Base-by-base conservation (phyloP, 2,113 vertebrate species). In the Chamaetylas fuelleborni region DNA sequence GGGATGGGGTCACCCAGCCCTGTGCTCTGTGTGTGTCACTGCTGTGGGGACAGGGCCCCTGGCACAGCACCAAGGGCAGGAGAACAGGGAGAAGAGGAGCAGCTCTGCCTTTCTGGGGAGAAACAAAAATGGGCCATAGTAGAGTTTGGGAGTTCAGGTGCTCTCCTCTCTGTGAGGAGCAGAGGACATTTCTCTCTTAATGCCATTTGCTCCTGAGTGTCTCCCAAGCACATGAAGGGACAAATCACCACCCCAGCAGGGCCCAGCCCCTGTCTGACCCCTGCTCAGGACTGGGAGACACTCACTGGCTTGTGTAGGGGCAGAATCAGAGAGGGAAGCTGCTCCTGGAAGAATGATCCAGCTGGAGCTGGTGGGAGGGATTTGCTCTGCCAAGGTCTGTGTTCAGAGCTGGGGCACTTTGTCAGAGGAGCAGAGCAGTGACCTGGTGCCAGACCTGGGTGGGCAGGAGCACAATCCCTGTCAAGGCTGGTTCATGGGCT, bases 1-100 rank as follows among this genome's bases (percentile, higher is more conserved):
- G 34, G 64, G 76, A 16, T 6, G 0, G 9, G n/a, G 19, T 12
- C 57, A 50, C 25, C 2, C 0, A 0, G 56, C 36, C 43, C 31
- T 0, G 0, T 10, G 73, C 29, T 11, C 4, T 0, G 0, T 1
- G 6, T 36, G 64, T 11, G 6, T 8, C 40, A 7, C 64, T 29
- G 34, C 60, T 70, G 24, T n/a, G 5, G 71, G 47, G 70, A n/a
- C 56, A 12, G 66, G 66, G 19, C 14, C 43, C 24, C 13, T 19
- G 19, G 8, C 28, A 24, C 85, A 89, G 43, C 38, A 22, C 48
- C 43, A 19, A 6, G 53, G 45, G 34, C 26, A 66, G 36, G 12
- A 67, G 28, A 36, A 29, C 8, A n/a, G 33, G 62, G n/a, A 73
- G 7, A 43, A 78, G 65, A 74, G 0, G 6, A 28, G 28, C 47